These are phyloP conservation scores for Chorisops tibialis DNA, from an alignment of 2,888 invertebrate genomes.

Conservation along the genomic window DNA sequence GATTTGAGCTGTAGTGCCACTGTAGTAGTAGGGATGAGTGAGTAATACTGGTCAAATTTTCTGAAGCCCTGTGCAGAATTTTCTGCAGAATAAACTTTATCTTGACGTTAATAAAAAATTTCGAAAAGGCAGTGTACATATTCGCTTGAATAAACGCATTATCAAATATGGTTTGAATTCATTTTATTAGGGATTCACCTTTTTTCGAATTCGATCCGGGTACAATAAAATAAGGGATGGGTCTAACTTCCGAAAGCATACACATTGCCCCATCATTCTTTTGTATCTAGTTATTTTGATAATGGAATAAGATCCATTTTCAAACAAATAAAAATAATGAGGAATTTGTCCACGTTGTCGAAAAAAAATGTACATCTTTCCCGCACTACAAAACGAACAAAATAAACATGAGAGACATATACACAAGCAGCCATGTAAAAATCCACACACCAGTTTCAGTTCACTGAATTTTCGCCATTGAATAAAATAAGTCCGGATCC, in stretches of 20 bases:
- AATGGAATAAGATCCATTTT: conserved; percentile 31
- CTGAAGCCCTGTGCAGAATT: no score
- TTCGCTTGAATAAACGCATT: no score
- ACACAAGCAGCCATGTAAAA: conserved; percentile 25
- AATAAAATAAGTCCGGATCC: neutral
- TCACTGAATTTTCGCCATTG: conserved; percentile 2
- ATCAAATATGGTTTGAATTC: no score
- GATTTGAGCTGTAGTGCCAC: no score
- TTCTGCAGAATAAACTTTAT: no score
- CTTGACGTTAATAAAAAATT: no score
- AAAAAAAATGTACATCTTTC: conserved; percentile 27
- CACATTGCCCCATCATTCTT: no score
- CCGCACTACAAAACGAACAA: conserved; percentile 10
- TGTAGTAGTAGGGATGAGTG: no score
- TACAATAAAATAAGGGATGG: neutral
- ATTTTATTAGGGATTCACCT: no score
- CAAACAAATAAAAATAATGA: conserved; percentile 35
- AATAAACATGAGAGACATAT: neutral
- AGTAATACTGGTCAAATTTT: no score
- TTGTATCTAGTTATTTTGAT: conserved; percentile 29
- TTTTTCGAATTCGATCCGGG: neutral
- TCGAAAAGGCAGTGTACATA: no score
- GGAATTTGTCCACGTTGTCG: conserved; percentile 26
- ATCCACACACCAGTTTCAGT: conserved; percentile 23
- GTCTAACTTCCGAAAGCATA: no score